Percentiles rank a stretch among this genome's conserved stretches.
Evolutionary conservation across 2,888 invertebrate genomes (phyloP).

Genomic region (Icerya purchasi): DNA sequence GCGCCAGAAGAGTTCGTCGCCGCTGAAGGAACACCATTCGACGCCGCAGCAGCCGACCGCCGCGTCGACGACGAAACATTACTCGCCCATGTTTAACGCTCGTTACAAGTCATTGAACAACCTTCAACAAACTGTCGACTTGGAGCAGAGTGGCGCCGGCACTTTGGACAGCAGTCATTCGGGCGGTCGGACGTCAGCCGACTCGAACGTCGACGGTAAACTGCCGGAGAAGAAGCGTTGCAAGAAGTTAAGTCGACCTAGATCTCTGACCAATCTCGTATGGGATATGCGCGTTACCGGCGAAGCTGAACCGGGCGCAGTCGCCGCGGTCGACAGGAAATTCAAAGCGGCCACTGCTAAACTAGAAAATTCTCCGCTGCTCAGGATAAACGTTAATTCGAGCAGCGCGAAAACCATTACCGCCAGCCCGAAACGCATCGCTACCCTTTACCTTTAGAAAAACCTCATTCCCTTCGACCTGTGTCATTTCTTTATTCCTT

Average conservation of each 20-base stretch:
- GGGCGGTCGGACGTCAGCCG: conserved; percentile 65
- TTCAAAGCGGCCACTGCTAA: too few relatives aligned
- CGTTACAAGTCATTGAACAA: conserved; percentile 42
- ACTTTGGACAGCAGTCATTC: conserved; percentile 79
- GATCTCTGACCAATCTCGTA: conserved; percentile 67
- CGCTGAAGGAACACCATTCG: conserved; percentile 45
- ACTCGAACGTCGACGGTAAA: conserved; percentile 54
- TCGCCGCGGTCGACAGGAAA: too few relatives aligned
- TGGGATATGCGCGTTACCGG: conserved; percentile 28
- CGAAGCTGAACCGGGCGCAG: background rate
- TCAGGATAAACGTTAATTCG: too few relatives aligned
- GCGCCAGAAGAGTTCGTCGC: conserved; percentile 48
- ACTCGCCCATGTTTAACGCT: conserved; percentile 55
- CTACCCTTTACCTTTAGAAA: too few relatives aligned
- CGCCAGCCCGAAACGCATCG: too few relatives aligned
- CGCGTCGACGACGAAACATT: conserved; percentile 35
- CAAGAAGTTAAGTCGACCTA: conserved; percentile 56
- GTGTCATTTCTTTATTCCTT: too few relatives aligned
- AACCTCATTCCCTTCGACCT: too few relatives aligned
- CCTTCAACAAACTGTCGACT: conserved; percentile 42
- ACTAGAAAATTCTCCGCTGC: too few relatives aligned
- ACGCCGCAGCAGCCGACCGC: too few relatives aligned
- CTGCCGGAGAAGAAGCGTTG: conserved; percentile 50
- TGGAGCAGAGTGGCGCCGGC: conserved; percentile 38
- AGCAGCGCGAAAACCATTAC: too few relatives aligned